These are phyloP conservation scores for Hafferia zeledoni DNA, from an alignment of 2,797 vertebrate species.

Conservation along the genomic window DNA sequence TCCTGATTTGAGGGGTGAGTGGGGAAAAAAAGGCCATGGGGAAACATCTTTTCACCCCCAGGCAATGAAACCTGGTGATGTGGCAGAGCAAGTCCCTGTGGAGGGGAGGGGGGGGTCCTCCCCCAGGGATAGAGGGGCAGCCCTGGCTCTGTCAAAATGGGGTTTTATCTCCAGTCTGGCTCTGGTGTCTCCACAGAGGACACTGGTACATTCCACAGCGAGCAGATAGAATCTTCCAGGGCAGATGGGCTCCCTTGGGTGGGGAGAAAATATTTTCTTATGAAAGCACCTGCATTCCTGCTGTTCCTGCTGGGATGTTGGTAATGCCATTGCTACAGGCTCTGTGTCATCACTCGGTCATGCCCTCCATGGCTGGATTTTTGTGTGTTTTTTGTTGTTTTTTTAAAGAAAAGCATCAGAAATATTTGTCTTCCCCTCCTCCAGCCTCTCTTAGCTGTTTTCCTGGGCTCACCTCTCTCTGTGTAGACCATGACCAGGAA, in stretches of 20 bases:
- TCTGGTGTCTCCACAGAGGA: background rate
- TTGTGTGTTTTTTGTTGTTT: background rate
- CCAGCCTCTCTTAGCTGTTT: background rate
- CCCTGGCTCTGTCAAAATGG: background rate
- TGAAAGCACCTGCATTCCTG: constrained; percentile 27
- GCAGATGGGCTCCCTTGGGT: background rate
- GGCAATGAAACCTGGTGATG: background rate
- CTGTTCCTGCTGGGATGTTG: background rate
- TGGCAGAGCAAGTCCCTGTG: background rate
- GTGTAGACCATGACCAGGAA: fast-evolving
- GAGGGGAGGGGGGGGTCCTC: fast-evolving
- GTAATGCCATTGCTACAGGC: background rate
- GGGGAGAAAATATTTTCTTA: constrained; percentile 4
- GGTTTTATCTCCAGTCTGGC: background rate
- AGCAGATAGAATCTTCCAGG: background rate
- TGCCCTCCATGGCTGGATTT: background rate
- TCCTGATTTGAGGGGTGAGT: background rate
- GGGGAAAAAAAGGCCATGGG: background rate
- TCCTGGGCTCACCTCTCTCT: background rate
- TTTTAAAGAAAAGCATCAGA: background rate
- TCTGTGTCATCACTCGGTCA: background rate
- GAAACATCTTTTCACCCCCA: background rate
- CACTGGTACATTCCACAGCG: background rate
- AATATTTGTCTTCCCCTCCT: background rate
- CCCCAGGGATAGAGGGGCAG: background rate